Percentiles rank a stretch among this genome's conserved stretches.
Conservation (phyloP, 64 coral and sea anemone genomes). For the Actinia tenebrosa region DNA sequence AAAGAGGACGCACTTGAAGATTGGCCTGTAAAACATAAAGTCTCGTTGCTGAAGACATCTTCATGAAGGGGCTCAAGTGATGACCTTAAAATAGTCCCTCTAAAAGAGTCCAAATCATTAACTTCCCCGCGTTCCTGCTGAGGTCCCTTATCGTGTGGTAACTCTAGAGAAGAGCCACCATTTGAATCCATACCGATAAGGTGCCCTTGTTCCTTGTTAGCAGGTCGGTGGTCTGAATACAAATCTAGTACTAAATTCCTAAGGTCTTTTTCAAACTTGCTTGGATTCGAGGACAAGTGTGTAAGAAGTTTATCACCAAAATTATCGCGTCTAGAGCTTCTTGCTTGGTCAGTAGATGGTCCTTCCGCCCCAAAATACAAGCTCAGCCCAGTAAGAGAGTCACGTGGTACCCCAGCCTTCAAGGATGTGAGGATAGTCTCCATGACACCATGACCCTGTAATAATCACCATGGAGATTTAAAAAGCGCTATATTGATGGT, state of each 20-base stretch:
- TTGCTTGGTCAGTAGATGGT: slow-evolving; percentile 17
- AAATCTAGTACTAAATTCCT: slow-evolving; percentile 27
- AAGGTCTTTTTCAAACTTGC: slow-evolving; percentile 39
- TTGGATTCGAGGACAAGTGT: slow-evolving; percentile 38
- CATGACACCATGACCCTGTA: slow-evolving; percentile 40
- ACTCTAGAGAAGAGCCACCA: not conserved
- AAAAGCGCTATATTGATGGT: too few relatives aligned
- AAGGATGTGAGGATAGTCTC: slow-evolving; percentile 30
- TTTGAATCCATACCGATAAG: not conserved
- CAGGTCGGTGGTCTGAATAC: slow-evolving; percentile 39
- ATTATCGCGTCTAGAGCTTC: not conserved
- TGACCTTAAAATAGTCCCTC: not conserved
- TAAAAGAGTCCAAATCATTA: not conserved
- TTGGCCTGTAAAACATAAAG: not conserved
- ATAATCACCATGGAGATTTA: not conserved
- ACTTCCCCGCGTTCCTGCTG: not conserved
- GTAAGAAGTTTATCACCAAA: slow-evolving; percentile 26
- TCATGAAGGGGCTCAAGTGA: not conserved
- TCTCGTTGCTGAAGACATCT: not conserved
- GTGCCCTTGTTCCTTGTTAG: not conserved
- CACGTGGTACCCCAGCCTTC: not conserved
- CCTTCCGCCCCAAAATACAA: slow-evolving; percentile 12
- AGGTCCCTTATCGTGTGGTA: not conserved
- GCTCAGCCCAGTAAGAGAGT: not conserved
- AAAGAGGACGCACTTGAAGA: not conserved